These are phyloP conservation scores for Forbesichthys agassizii DNA, from an alignment of 2,113 vertebrate genomes.

Conservation along the genomic window DNA sequence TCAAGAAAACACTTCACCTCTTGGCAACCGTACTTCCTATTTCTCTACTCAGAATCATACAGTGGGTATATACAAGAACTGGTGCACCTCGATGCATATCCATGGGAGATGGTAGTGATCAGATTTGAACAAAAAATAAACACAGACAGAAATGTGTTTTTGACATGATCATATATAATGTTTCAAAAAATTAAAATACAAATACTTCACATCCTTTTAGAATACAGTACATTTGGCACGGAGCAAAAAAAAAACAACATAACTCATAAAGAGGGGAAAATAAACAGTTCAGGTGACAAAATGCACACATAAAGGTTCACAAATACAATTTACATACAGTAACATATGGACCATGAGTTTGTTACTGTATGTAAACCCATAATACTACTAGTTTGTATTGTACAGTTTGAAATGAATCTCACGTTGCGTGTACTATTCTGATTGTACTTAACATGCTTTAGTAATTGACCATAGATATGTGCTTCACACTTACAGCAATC, in stretches of 20 bases:
- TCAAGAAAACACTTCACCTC: too few relatives aligned
- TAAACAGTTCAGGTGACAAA: slow-evolving; percentile 80
- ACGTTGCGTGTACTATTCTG: neutral
- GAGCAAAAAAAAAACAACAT: slow-evolving; percentile 80
- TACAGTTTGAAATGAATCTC: neutral
- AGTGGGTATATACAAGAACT: too few relatives aligned
- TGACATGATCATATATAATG: slow-evolving; percentile 91
- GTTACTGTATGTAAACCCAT: slow-evolving; percentile 58
- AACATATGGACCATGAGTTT: slow-evolving; percentile 50
- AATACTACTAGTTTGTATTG: slow-evolving; percentile 58
- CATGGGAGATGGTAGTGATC: neutral
- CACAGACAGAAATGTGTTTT: slow-evolving; percentile 38
- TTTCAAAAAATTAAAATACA: slow-evolving; percentile 83
- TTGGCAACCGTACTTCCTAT: too few relatives aligned
- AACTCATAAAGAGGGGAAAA: slow-evolving; percentile 19
- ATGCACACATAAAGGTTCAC: slow-evolving; percentile 88
- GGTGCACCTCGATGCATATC: too few relatives aligned
- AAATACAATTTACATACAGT: slow-evolving; percentile 61
- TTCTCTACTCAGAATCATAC: too few relatives aligned
- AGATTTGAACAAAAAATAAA: slow-evolving; percentile 1
- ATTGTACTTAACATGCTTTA: too few relatives aligned
- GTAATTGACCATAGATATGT: slow-evolving; percentile 41
- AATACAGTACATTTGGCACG: slow-evolving; percentile 98
- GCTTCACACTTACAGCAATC: slow-evolving; percentile 61
- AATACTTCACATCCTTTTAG: slow-evolving; percentile 96